Evolutionary conservation across 2,888 invertebrate species (phyloP).

Genomic region (Dione vanillae): DNA sequence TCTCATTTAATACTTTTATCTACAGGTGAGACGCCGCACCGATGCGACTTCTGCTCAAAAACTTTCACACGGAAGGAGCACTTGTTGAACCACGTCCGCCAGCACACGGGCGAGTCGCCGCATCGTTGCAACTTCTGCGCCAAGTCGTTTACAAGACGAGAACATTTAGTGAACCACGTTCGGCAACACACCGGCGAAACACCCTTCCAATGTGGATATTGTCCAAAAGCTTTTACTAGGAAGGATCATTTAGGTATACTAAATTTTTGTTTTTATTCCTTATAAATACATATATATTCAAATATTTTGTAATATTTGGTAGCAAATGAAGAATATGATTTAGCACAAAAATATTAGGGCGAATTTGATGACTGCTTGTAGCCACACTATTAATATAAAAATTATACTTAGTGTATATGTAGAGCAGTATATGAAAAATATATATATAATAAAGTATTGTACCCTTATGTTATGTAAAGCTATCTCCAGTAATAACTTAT

Average conservation of each 20-base stretch:
- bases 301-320: too few relatives aligned
- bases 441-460: too few relatives aligned
- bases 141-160: conserved; percentile 94
- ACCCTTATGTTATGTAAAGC: too few relatives aligned
- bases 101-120: conserved; percentile 92
- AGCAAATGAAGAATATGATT: neutral
- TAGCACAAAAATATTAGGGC: too few relatives aligned
- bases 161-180: conserved; percentile 94
- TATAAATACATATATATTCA: too few relatives aligned
- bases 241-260: conserved; percentile 89
- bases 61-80: conserved; percentile 92
- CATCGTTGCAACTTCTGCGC: conserved; percentile 94
- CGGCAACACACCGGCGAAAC: conserved; percentile 91
- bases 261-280: neutral
- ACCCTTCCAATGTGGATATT: conserved; percentile 92
- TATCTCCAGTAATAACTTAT: neutral
- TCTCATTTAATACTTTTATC: conserved; percentile 8
- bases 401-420: too few relatives aligned
- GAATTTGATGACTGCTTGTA: too few relatives aligned
- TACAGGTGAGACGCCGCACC: conserved; percentile 89
- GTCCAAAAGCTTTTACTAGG: conserved; percentile 93
- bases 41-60: conserved; percentile 91
- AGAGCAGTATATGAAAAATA: too few relatives aligned
- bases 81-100: conserved; percentile 90
- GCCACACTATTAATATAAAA: too few relatives aligned